phyloP scores from a whole-genome alignment of 2,888 invertebrate genomes.

The Agriopis aurantiaria region DNA sequence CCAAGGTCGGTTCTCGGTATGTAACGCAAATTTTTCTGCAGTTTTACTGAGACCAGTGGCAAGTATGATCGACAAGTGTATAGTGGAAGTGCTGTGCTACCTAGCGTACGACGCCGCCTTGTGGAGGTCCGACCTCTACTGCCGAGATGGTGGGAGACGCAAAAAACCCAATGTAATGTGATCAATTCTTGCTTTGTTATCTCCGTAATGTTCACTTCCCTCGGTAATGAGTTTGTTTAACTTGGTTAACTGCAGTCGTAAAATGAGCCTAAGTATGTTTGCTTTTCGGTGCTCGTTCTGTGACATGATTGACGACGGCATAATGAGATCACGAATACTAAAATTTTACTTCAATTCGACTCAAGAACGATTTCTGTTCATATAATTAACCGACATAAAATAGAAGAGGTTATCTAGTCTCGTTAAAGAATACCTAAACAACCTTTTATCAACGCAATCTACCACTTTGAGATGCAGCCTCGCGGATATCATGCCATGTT shows the following conservation, averaged over 20 bases:
- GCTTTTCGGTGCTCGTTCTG: slow-evolving; percentile 11
- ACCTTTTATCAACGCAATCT: no score
- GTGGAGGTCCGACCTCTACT: slow-evolving; percentile 50
- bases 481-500: no score
- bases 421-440: no score
- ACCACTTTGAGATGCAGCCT: no score
- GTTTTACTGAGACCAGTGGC: slow-evolving; percentile 16
- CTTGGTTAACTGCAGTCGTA: slow-evolving; percentile 12
- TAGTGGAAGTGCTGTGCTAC: slow-evolving; percentile 65
- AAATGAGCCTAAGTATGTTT: slow-evolving; percentile 23
- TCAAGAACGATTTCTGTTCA: neutral
- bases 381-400: neutral
- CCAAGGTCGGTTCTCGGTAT: slow-evolving; percentile 66
- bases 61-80: slow-evolving; percentile 62
- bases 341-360: slow-evolving; percentile 2
- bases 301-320: slow-evolving; percentile 19
- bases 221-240: slow-evolving; percentile 25
- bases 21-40: slow-evolving; percentile 44
- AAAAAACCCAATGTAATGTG: slow-evolving; percentile 50
- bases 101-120: slow-evolving; percentile 61
- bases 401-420: neutral
- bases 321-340: slow-evolving; percentile 11
- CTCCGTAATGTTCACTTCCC: slow-evolving; percentile 21
- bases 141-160: slow-evolving; percentile 41
- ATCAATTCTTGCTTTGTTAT: slow-evolving; percentile 36